A percentile compares a stretch with the other conserved stretches of the same genome.
Conservation (phyloP, 2,797 vertebrate species). For the Silurus aristotelis region DNA sequence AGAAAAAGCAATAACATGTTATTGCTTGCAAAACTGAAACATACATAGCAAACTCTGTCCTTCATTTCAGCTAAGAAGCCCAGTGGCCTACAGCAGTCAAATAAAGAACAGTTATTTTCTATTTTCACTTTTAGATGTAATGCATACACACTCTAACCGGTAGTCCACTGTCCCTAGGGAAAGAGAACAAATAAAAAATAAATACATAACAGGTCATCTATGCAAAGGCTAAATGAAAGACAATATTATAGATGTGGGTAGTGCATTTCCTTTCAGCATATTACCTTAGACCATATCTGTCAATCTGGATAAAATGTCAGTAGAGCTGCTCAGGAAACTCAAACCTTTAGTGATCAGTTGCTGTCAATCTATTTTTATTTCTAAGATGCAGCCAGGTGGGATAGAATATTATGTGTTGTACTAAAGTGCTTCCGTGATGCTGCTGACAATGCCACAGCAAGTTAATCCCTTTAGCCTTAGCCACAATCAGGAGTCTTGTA, state of each 20-base stretch:
- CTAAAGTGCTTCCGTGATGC: not conserved
- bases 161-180: not conserved
- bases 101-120: constrained; percentile 10
- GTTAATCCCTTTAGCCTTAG: constrained; percentile 5
- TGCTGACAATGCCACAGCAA: not conserved
- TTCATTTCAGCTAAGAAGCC: not conserved
- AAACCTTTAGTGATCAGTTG: not conserved
- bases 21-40: not conserved
- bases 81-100: not conserved
- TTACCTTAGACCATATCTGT: not conserved
- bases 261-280: constrained; percentile 5
- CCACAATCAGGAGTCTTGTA: not conserved
- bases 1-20: not conserved
- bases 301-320: constrained; percentile 8
- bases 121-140: not conserved
- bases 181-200: not conserved
- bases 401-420: not conserved
- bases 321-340: constrained; percentile 16
- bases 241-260: not conserved
- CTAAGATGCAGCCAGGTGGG: not conserved
- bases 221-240: not conserved
- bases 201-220: not conserved
- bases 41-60: not conserved
- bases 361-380: constrained; percentile 18
- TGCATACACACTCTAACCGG: not conserved